Percentiles rank a stretch among this genome's conserved stretches.
These are phyloP conservation scores for Mythimna impura DNA, from an alignment of 2,888 invertebrate species.

Conservation along the genomic window DNA sequence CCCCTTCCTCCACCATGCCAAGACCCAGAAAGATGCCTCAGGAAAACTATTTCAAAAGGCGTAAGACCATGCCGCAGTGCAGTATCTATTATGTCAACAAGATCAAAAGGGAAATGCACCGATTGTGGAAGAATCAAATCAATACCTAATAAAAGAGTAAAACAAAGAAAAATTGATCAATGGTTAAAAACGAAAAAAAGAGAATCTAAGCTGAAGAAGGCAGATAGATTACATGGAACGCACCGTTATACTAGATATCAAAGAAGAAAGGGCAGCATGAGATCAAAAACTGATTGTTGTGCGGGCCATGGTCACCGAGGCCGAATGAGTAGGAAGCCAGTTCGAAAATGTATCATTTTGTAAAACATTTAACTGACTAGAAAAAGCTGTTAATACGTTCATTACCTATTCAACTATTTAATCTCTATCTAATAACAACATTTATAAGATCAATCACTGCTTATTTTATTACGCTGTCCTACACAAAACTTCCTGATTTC, in stretches of 20 bases:
- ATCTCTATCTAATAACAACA: conserved; percentile 23
- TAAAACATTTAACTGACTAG: conserved; percentile 50
- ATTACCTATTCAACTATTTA: conserved; percentile 1
- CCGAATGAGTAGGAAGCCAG: conserved; percentile 68
- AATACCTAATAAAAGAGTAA: conserved; percentile 62
- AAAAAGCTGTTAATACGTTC: conserved; percentile 8
- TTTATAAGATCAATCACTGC: background rate
- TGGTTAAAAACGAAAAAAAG: conserved; percentile 79
- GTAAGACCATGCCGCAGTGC: conserved; percentile 82
- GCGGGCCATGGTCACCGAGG: conserved; percentile 84
- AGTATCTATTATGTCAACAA: conserved; percentile 82
- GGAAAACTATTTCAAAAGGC: conserved; percentile 76
- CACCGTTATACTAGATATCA: conserved; percentile 73
- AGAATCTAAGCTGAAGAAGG: conserved; percentile 76
- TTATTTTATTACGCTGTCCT: conserved; percentile 32
- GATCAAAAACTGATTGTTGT: conserved; percentile 74
- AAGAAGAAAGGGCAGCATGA: conserved; percentile 70
- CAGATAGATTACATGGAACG: conserved; percentile 76
- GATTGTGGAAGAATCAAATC: conserved; percentile 75
- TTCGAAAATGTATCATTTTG: conserved; percentile 66
- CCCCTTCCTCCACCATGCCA: conserved; percentile 81
- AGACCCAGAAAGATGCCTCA: conserved; percentile 82
- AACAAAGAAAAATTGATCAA: conserved; percentile 68
- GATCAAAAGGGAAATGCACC: conserved; percentile 75
- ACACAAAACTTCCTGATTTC: background rate